phyloP scores from a whole-genome alignment of 2,797 vertebrate genomes.

The Zalophus californianus region DNA sequence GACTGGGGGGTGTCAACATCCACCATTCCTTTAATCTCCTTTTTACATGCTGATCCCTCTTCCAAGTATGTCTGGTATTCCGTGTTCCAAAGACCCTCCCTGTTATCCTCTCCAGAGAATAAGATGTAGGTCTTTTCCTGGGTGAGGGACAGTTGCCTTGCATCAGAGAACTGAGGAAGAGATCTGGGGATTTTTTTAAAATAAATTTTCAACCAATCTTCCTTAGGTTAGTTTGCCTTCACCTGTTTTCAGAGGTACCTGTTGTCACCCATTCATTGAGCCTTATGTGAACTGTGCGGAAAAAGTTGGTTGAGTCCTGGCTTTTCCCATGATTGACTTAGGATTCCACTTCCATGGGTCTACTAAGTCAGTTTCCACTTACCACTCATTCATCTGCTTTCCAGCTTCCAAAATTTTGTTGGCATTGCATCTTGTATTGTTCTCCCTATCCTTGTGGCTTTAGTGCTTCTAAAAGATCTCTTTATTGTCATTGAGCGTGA shows the following conservation, averaged over 20 bases:
- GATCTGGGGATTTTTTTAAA: neutral
- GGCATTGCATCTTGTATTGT: neutral
- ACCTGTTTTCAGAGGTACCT: neutral
- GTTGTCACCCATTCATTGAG: neutral
- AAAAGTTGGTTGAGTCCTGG: neutral
- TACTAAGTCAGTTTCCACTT: neutral
- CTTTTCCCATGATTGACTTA: neutral
- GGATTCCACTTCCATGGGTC: neutral
- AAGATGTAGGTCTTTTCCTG: neutral
- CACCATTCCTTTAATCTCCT: neutral
- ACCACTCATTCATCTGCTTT: neutral
- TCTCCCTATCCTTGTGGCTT: neutral
- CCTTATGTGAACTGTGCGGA: neutral
- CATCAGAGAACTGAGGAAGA: neutral
- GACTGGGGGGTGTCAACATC: neutral
- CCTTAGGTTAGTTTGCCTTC: neutral
- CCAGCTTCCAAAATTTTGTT: neutral
- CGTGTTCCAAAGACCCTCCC: neutral
- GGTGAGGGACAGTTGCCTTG: neutral
- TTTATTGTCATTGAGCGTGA: neutral
- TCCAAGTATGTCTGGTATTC: neutral
- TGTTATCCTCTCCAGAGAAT: neutral
- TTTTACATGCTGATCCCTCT: neutral
- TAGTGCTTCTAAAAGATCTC: neutral
- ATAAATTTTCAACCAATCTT: neutral